Conservation (phyloP, 1,140 invertebrate species). For the Drosophila neocordata region DNA sequence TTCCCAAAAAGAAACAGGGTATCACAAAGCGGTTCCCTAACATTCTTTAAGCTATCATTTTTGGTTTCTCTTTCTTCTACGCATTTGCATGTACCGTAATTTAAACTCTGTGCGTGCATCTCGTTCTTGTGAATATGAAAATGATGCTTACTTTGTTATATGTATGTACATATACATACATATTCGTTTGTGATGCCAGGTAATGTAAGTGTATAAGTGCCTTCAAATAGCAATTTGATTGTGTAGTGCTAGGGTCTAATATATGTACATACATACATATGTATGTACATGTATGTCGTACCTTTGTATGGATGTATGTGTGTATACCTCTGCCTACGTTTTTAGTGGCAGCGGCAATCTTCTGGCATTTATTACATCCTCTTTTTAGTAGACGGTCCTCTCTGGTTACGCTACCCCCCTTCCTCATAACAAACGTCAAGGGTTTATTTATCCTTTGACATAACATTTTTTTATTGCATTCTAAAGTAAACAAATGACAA, state of each 20-base stretch:
- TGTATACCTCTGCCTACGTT: background rate
- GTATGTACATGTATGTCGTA: too few species aligned
- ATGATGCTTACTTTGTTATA: background rate
- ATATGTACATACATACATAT: background rate
- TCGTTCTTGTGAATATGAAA: background rate
- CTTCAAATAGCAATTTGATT: background rate
- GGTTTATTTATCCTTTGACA: slow-evolving; percentile 62
- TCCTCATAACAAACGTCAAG: slow-evolving; percentile 34
- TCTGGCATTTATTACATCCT: slow-evolving; percentile 7
- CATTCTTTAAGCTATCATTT: background rate
- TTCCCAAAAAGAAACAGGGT: background rate
- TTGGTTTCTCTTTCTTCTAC: background rate
- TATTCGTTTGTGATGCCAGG: too few species aligned
- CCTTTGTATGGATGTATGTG: background rate
- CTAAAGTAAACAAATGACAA: slow-evolving; percentile 67
- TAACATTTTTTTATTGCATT: slow-evolving; percentile 68
- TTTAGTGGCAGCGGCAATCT: background rate
- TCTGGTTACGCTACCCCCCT: background rate
- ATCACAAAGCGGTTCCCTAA: background rate
- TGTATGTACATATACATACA: too few species aligned
- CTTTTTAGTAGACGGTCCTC: background rate
- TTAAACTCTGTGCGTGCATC: background rate
- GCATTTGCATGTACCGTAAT: background rate
- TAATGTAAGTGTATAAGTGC: background rate
- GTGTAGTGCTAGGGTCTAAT: background rate